Base-by-base conservation (phyloP, 2,888 invertebrate species). In the Cremastinae sp. region DNA sequence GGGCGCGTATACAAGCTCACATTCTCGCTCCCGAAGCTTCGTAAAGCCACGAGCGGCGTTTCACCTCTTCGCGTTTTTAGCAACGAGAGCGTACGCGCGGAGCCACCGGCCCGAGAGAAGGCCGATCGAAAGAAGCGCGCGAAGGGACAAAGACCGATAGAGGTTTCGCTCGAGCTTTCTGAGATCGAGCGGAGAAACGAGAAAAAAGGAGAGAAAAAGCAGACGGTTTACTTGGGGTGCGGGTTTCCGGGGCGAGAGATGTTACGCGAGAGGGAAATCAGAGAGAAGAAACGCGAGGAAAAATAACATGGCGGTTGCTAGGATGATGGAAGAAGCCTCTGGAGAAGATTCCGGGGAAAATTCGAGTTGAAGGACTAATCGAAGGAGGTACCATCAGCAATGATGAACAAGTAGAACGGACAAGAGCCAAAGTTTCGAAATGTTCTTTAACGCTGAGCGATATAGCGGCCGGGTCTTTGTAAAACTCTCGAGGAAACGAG, bases 1-100 rank as follows among this genome's bases (percentile, higher is more conserved):
- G 65, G 5, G 28, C 61, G 65, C 47, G 34, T 41, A n/a, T n/a
- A 53, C 62, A 22, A 53, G 20, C 47, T 70, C 54, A 70, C 70
- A 38, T 47, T 64, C 16, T 75, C 71, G 81, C 84, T 85, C 84
- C 85, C 83, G 82, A 82, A 62, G 47, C 80, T 73, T 81, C 22
- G 38, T 65, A 71, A 59, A 71, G 58, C 70, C 58, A 64, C 56
- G 51, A 75, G 38, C 36, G 65, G 64, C 64, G 18, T 18, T 41
- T 45, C 56, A 12, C 41, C 34, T 22, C 41, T 61, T 28, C 69
- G 53, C 43, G 36, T 61, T 54, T 53, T 53, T 59, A 61, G 20
- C 59, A 45, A 53, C 53, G 61, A 45, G 43, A 70, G 12, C 41
- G 12, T 41, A 70, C 43, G 45, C 45, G 53, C 34, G 28, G 43